Conservation (phyloP, 2,113 vertebrate species). For the Myrmophylax atrothorax region DNA sequence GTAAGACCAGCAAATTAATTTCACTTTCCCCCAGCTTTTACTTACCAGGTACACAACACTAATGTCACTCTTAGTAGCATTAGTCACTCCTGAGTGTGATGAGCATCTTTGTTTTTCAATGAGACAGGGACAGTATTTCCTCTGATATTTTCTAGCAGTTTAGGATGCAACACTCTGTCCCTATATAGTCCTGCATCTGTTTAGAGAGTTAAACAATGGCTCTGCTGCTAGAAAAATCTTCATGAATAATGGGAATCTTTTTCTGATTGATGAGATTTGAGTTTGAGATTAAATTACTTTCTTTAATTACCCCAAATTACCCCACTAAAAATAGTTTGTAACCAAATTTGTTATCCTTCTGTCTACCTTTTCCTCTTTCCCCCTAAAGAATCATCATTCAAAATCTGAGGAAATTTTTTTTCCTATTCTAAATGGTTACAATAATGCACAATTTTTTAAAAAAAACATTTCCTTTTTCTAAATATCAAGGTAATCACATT, state of each 20-base stretch:
- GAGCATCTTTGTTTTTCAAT: background rate
- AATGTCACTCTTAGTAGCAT: background rate
- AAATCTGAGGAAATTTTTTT: background rate
- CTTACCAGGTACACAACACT: background rate
- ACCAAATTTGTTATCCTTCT: background rate
- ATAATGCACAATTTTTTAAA: background rate
- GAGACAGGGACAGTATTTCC: background rate
- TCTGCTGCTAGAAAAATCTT: background rate
- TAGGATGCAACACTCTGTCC: background rate
- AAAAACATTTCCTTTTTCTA: background rate
- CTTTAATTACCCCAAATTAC: background rate
- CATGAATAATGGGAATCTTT: background rate
- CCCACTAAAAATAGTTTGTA: background rate
- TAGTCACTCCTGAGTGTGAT: background rate
- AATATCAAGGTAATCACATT: background rate
- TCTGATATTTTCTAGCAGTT: background rate
- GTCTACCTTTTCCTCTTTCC: background rate
- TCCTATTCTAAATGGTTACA: background rate
- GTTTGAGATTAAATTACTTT: constrained; percentile 5
- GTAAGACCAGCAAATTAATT: background rate
- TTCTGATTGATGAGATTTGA: background rate
- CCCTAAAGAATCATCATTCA: background rate
- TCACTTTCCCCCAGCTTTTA: background rate
- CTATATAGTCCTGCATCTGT: background rate
- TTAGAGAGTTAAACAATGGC: background rate